These are phyloP conservation scores for Ceyx margarethae DNA, from an alignment of 2,113 vertebrate species.

Conservation along the genomic window DNA sequence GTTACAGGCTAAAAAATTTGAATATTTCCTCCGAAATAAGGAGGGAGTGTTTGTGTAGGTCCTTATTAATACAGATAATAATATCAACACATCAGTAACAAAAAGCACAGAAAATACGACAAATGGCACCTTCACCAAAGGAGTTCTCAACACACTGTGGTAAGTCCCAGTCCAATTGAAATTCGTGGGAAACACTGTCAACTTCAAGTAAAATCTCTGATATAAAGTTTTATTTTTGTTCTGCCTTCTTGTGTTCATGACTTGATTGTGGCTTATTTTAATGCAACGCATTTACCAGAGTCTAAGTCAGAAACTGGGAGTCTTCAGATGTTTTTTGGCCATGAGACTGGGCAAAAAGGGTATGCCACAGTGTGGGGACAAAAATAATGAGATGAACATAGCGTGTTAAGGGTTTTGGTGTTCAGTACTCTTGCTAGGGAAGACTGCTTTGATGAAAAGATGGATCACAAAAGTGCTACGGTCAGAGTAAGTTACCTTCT, in stretches of 20 bases:
- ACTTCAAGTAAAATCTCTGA: not conserved
- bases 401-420: not conserved
- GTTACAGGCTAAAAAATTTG: not conserved
- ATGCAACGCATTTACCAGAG: not conserved
- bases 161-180: not conserved
- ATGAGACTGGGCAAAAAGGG: not conserved
- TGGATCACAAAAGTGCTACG: not conserved
- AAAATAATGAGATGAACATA: not conserved
- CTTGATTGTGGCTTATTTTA: not conserved
- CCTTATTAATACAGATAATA: not conserved
- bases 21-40: not conserved
- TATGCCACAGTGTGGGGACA: not conserved
- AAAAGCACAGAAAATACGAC: rapidly evolving
- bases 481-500: not conserved
- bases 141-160: rapidly evolving
- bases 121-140: not conserved
- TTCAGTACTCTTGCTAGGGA: not conserved
- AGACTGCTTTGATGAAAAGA: not conserved
- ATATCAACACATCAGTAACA: not conserved
- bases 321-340: not conserved
- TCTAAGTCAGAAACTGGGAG: not conserved
- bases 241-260: not conserved
- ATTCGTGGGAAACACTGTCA: not conserved
- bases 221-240: not conserved
- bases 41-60: rapidly evolving